phyloP scores from a whole-genome alignment of 2,113 vertebrate genomes.

The Myrmophylax atrothorax region DNA sequence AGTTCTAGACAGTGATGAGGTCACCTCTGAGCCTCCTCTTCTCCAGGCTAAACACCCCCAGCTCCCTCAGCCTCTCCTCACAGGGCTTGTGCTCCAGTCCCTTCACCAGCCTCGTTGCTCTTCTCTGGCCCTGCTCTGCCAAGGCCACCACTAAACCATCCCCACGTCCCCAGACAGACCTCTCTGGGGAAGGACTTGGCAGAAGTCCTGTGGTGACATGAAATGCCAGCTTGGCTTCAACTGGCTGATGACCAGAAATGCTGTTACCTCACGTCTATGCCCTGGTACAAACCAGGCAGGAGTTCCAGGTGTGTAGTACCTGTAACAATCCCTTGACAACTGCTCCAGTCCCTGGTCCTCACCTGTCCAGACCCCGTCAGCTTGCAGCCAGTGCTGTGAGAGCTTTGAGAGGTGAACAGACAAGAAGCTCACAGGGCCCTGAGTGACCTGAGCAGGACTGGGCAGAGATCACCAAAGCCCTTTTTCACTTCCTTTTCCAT shows the following conservation, averaged over 20 bases:
- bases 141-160: not conserved
- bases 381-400: not conserved
- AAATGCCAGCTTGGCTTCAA: not conserved
- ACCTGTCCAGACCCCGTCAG: not conserved
- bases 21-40: too few species aligned
- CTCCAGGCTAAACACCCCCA: too few species aligned
- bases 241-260: not conserved
- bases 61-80: too few species aligned
- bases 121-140: too few species aligned
- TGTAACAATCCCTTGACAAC: not conserved
- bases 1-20: too few species aligned
- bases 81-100: too few species aligned
- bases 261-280: not conserved
- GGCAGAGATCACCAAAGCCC: not conserved
- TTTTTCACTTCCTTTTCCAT: not conserved
- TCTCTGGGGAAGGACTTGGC: not conserved
- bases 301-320: fast-evolving
- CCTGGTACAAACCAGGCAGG: not conserved
- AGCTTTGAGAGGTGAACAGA: not conserved
- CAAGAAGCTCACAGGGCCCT: not conserved
- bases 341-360: not conserved
- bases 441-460: not conserved
- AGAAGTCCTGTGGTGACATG: not conserved
- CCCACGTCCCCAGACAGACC: not conserved
- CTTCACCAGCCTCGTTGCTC: too few species aligned